Base-by-base conservation (phyloP, 2,888 invertebrate species). In the Lasioglossum lativentre region DNA sequence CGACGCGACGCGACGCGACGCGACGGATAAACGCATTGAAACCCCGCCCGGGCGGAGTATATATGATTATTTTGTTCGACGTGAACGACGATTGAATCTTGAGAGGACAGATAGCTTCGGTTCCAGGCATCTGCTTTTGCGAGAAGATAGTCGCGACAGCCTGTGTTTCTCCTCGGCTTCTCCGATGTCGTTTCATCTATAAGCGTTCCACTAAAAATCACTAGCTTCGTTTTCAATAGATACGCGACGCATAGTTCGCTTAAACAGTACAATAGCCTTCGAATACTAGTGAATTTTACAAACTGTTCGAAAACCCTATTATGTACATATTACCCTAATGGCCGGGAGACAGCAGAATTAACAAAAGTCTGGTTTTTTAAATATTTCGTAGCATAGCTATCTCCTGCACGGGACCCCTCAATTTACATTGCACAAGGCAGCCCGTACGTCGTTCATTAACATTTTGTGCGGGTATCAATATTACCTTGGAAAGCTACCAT, bases 51-150 rank as follows among this genome's bases (percentile, higher is more conserved):
- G 72, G n/a, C 59, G 71, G 47, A 68, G 76, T 47, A 66, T 47
- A 66, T 85, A 85, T 75, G 78, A 82, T 86, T 85, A 85, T 85
- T 85, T 85, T 27, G 84, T 86, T 81, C 84, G 78, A 74, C 75
- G 81, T 42, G 76, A n/a, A 52, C 45, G 47, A 47, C 84, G 84
- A 84, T 84, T 78, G 68, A 83, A 83, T 83, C 84, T 77, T 66
- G 47, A 76, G 52, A 52, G 83, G 66, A 76, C 59, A 34, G 59
- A 47, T 42, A 42, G 72, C 34, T 47, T 3, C 72, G 72, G 30
- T 47, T 42, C 52, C 38, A 4, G 38, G 23, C 68, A 68, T 68
- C 68, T 12, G 68, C 23, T 52, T 38, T 38, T 23, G 34, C 38
- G 68, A 34, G 68, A 40, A 40, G 68, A n/a, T 68, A 68, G 19